Percentiles rank a stretch among this genome's conserved stretches.
Conservation (phyloP, 2,888 invertebrate genomes). For the Neoscelio sp. region DNA sequence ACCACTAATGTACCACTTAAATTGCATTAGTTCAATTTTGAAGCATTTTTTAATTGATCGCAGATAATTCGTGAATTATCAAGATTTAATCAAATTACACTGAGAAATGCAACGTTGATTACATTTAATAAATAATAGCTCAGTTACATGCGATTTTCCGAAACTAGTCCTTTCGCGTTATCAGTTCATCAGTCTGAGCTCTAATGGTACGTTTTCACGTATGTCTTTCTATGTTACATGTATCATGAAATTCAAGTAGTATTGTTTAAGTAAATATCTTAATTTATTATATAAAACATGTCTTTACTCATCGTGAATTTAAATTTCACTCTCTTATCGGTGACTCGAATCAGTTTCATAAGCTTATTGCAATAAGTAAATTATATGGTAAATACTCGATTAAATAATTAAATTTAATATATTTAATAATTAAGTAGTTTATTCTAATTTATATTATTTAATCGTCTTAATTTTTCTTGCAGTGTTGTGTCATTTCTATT, state of each 20-base stretch:
- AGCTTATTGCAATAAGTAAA: too few species aligned
- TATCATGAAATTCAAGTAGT: not conserved
- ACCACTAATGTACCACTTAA: not conserved
- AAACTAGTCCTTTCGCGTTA: slow-evolving; percentile 9
- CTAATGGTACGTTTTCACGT: slow-evolving; percentile 20
- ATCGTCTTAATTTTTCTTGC: too few species aligned
- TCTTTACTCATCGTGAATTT: too few species aligned
- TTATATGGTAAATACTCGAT: too few species aligned
- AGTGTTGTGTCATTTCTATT: too few species aligned
- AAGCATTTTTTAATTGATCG: slow-evolving; percentile 39
- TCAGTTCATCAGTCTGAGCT: slow-evolving; percentile 15
- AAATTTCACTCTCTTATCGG: too few species aligned
- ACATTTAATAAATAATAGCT: slow-evolving; percentile 30
- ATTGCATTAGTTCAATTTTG: slow-evolving; percentile 13
- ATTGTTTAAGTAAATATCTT: not conserved
- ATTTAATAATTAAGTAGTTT: too few species aligned
- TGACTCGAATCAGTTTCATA: too few species aligned
- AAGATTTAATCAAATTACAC: slow-evolving; percentile 38
- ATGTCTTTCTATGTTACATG: not conserved
- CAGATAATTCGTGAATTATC: slow-evolving; percentile 29
- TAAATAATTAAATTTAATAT: too few species aligned
- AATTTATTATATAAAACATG: too few species aligned
- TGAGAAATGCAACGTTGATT: slow-evolving; percentile 35
- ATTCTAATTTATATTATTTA: too few species aligned
- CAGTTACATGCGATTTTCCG: slow-evolving; percentile 35